Evolutionary conservation across 2,888 invertebrate species (phyloP).

Genomic region (Andrena bicolor): DNA sequence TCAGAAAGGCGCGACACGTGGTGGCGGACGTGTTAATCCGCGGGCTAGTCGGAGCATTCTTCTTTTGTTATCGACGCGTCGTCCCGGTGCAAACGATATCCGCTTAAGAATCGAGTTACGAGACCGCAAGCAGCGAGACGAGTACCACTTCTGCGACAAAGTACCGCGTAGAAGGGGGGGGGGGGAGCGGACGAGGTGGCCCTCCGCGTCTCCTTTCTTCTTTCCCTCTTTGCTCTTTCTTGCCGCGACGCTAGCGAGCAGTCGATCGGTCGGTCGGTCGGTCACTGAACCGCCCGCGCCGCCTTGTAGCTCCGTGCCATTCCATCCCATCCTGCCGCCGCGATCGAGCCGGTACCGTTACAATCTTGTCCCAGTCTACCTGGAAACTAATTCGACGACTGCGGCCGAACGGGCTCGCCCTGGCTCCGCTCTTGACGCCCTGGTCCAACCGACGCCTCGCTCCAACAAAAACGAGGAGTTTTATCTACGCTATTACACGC

Average conservation of each 20-base stretch:
- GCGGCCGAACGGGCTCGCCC: conserved; percentile 32
- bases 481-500: conserved; percentile 26
- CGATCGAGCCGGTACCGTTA: conserved; percentile 80
- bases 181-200: conserved; percentile 20
- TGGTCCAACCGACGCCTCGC: not conserved
- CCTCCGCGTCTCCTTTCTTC: conserved; percentile 22
- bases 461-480: conserved; percentile 7
- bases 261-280: conserved; percentile 80
- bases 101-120: conserved; percentile 73
- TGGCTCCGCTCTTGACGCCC: conserved; percentile 35
- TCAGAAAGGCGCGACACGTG: conserved; percentile 6
- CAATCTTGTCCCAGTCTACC: conserved; percentile 77
- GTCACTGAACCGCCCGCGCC: conserved; percentile 82
- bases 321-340: conserved; percentile 72
- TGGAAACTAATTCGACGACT: conserved; percentile 71
- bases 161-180: conserved; percentile 31
- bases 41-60: conserved; percentile 23
- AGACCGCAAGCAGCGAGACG: conserved; percentile 65
- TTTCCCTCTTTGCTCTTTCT: conserved; percentile 60
- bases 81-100: conserved; percentile 68
- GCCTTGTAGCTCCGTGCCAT: conserved; percentile 76
- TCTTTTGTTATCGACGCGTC: conserved; percentile 56
- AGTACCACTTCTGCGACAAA: conserved; percentile 63
- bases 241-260: conserved; percentile 50
- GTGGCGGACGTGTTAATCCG: conserved; percentile 42